These are phyloP conservation scores for Tyrophagus putrescentiae DNA, from an alignment of 1,140 invertebrate genomes.

Conservation along the genomic window DNA sequence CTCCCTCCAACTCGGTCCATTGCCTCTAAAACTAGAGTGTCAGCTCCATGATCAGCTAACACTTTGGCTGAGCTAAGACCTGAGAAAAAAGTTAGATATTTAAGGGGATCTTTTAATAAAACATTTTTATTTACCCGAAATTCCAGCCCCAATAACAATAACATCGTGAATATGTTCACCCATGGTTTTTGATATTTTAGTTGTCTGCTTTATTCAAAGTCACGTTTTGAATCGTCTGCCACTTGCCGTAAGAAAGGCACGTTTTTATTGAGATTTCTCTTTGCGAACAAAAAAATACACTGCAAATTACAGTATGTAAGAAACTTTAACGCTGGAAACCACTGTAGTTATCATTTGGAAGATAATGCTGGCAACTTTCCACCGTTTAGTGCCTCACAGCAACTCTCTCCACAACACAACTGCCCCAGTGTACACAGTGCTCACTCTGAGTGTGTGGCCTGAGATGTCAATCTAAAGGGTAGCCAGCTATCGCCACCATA, in stretches of 20 bases:
- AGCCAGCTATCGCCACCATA: too few species aligned
- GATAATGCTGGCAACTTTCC: too few species aligned
- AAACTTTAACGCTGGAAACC: neutral
- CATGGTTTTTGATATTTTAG: neutral
- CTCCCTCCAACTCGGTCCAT: conserved; percentile 86
- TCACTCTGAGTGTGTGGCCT: too few species aligned
- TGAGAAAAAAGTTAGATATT: neutral
- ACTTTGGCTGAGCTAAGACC: neutral
- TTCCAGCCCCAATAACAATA: conserved; percentile 23
- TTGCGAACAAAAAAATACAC: neutral
- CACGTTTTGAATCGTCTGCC: neutral
- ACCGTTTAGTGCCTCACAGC: too few species aligned
- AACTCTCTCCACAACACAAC: too few species aligned
- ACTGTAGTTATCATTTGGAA: neutral
- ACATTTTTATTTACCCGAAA: conserved; percentile 18
- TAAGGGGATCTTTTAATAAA: neutral
- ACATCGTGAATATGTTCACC: too few species aligned
- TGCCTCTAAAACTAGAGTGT: conserved; percentile 85
- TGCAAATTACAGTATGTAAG: neutral
- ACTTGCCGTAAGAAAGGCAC: neutral
- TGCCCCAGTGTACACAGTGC: too few species aligned
- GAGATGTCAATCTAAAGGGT: too few species aligned
- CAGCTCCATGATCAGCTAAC: conserved; percentile 51
- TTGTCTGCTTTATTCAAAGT: neutral
- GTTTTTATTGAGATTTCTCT: neutral